Evolutionary conservation across 2,797 vertebrate genomes (phyloP), one percentile per base, ranked within the genome.

Genomic region (Sus cebifrons): DNA sequence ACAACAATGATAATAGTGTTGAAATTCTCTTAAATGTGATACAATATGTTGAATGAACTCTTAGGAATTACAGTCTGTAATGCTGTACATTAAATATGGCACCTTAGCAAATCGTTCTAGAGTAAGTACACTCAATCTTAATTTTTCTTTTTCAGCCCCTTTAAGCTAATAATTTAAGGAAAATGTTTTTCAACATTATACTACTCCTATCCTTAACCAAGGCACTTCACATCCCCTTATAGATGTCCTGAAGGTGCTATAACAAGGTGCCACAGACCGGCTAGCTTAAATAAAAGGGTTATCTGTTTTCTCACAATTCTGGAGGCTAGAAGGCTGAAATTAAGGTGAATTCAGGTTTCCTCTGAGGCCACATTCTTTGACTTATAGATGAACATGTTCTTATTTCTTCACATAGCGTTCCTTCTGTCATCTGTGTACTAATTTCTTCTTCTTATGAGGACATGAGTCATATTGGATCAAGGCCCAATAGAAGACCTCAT

Each of bases 1-100:
- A 85, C 6, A 62, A 86, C 17, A 49, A 32, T 67, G 21, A 65
- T 6, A 67, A 65, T 49, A 74, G 2, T 56, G 0, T 62, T 67
- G 18, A 91, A 96, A 89, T 92, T 83, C 9, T 77, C 54, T 86
- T 60, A 65, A 15, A 77, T 70, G 0, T 95, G 5, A 64, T 71
- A 62, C 32, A 81, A 0, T 54, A 85, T 65, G 4, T 17, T 27
- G 16, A 68, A 79, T 83, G 4, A 86, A 89, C 44, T 71, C 20
- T 77, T 67, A 74, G 18, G 54, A 77, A 90, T 49, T 68, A 44
- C 58, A 54, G 36, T 4, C 27, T 84, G 3, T 81, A 58, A n/a
- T 85, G 29, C 32, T n/a, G 29, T 75, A 77, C 7, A 25, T 52
- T 96, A 77, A 95, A 90, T 77, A 77, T 23, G 52, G 7, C 12